Conservation (phyloP, 1,140 invertebrate species). For the Dermatophagoides farinae region DNA sequence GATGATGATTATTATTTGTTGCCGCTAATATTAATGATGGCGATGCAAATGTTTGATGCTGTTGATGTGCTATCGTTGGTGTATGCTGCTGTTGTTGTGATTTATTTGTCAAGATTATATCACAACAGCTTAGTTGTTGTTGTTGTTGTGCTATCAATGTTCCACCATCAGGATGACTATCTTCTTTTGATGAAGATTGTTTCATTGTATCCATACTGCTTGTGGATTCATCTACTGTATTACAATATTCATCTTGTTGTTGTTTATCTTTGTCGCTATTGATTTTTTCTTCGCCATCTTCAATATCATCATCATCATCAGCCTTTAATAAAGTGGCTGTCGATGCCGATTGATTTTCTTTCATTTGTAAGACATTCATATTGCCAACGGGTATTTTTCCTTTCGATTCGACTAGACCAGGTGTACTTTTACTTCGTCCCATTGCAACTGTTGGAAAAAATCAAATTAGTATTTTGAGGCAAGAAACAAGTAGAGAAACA, state of each 20-base stretch:
- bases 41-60: neutral
- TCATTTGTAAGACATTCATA: conserved; percentile 33
- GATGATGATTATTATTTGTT: neutral
- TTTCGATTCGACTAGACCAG: conserved; percentile 72
- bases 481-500: conserved; percentile 1
- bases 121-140: no score
- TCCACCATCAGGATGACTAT: no score
- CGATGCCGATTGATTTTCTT: conserved; percentile 11
- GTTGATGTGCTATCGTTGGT: neutral
- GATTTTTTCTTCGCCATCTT: neutral
- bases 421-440: conserved; percentile 79
- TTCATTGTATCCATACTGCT: neutral
- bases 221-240: neutral
- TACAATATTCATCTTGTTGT: neutral
- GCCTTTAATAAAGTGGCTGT: conserved; percentile 14
- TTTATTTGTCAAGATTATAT: no score
- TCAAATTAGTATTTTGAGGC: conserved; percentile 1
- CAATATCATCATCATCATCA: conserved; percentile 5
- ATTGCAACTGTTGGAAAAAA: conserved; percentile 46
- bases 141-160: no score
- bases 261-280: neutral
- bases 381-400: conserved; percentile 70
- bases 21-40: neutral
- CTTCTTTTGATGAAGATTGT: neutral
- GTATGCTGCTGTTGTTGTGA: neutral